A percentile compares a stretch with the other conserved stretches of the same genome.
Conservation (phyloP, 2,113 vertebrate genomes). For the Sula dactylatra region DNA sequence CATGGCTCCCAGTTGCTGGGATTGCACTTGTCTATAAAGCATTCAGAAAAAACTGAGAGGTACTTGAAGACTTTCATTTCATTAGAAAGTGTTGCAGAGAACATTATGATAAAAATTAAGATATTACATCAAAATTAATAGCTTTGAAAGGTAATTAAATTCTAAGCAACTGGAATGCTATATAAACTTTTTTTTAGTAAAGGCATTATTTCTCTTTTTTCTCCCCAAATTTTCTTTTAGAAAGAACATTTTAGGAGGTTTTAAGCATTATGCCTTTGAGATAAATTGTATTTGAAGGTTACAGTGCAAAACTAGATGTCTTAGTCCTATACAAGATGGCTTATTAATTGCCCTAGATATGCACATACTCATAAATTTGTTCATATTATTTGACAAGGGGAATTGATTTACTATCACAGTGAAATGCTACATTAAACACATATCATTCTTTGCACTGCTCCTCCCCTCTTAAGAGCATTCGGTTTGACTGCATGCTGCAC, state of each 20-base stretch:
- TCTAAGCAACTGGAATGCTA: neutral
- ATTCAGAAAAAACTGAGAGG: neutral
- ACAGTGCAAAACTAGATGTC: neutral
- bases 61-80: neutral
- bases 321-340: neutral
- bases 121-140: neutral
- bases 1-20: fast-evolving
- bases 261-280: neutral
- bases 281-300: conserved; percentile 19
- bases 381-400: neutral
- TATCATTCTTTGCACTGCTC: neutral
- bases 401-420: conserved; percentile 20
- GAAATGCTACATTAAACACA: conserved; percentile 3
- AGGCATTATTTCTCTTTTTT: neutral
- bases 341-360: conserved; percentile 2
- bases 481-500: neutral
- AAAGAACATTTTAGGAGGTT: neutral
- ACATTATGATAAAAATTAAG: neutral
- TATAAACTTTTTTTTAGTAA: neutral
- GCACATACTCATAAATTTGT: neutral
- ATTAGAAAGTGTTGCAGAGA: neutral
- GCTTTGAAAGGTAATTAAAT: neutral
- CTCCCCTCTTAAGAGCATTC: neutral
- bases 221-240: neutral
- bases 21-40: neutral